These are phyloP conservation scores for Andrena minutula DNA, from an alignment of 2,888 invertebrate genomes.

Conservation along the genomic window DNA sequence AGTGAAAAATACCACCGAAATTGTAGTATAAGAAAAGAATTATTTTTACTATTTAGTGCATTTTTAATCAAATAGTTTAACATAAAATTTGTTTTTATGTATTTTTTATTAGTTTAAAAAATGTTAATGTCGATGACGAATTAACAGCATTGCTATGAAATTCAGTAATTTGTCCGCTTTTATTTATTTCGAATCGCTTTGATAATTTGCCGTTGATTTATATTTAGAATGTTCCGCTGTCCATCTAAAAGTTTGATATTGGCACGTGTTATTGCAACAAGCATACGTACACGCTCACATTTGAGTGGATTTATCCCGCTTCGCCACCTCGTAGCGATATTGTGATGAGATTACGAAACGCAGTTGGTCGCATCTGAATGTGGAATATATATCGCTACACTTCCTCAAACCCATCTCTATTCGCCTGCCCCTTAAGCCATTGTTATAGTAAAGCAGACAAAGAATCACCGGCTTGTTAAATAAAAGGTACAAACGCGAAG, in stretches of 20 bases:
- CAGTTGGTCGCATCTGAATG: conserved; percentile 89
- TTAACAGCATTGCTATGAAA: background rate
- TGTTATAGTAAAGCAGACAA: conserved; percentile 46
- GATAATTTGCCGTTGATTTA: conserved; percentile 31
- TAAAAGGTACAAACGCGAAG: conserved; percentile 13
- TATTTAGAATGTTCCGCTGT: conserved; percentile 52
- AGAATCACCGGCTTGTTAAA: conserved; percentile 37
- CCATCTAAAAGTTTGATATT: conserved; percentile 55
- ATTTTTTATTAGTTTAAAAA: background rate
- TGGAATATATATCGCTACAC: conserved; percentile 75
- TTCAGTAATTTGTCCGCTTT: background rate
- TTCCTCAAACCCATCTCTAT: conserved; percentile 69
- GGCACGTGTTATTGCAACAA: conserved; percentile 52
- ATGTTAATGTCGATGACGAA: background rate
- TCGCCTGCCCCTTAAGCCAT: conserved; percentile 65
- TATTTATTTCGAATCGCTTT: background rate
- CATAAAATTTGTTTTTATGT: too few species aligned
- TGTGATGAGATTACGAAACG: conserved; percentile 90
- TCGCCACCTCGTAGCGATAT: conserved; percentile 84
- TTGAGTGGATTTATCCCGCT: conserved; percentile 80
- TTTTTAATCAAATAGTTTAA: too few species aligned
- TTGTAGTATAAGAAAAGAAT: too few species aligned
- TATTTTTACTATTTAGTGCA: too few species aligned
- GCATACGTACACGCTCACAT: conserved; percentile 52
- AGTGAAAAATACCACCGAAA: too few species aligned